Percentiles rank a stretch among this genome's conserved stretches.
Conservation (phyloP, 2,113 vertebrate genomes). For the Fulica atra region DNA sequence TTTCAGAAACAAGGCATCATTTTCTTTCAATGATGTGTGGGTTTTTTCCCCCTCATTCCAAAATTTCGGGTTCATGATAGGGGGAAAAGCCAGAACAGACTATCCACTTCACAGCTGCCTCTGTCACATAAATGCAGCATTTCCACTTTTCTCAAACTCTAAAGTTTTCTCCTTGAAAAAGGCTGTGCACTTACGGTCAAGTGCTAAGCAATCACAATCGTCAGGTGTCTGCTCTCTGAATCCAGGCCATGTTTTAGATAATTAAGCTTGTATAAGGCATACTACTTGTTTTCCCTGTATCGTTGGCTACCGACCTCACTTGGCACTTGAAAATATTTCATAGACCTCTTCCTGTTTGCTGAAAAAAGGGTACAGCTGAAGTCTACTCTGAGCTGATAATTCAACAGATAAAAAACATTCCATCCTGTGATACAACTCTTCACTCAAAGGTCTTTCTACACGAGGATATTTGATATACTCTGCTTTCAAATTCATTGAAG, state of each 20-base stretch:
- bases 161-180: neutral
- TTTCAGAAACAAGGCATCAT: neutral
- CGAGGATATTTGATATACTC: constrained; percentile 30
- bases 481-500: constrained; percentile 60
- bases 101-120: neutral
- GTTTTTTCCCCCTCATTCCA: neutral
- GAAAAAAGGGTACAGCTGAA: constrained; percentile 26
- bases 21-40: neutral
- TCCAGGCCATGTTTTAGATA: neutral
- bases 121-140: neutral
- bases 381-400: constrained; percentile 30
- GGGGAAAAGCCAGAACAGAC: neutral
- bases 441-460: constrained; percentile 35
- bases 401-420: constrained; percentile 37
- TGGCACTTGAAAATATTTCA: constrained; percentile 28
- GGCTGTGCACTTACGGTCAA: neutral
- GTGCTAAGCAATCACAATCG: neutral
- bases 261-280: neutral
- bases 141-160: neutral
- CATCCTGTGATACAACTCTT: neutral
- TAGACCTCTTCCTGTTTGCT: constrained; percentile 19
- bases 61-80: neutral
- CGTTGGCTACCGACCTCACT: neutral
- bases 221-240: constrained; percentile 6
- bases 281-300: neutral